These are phyloP conservation scores for Chelonoidis abingdonii DNA, from an alignment of 2,113 vertebrate genomes.

Conservation along the genomic window DNA sequence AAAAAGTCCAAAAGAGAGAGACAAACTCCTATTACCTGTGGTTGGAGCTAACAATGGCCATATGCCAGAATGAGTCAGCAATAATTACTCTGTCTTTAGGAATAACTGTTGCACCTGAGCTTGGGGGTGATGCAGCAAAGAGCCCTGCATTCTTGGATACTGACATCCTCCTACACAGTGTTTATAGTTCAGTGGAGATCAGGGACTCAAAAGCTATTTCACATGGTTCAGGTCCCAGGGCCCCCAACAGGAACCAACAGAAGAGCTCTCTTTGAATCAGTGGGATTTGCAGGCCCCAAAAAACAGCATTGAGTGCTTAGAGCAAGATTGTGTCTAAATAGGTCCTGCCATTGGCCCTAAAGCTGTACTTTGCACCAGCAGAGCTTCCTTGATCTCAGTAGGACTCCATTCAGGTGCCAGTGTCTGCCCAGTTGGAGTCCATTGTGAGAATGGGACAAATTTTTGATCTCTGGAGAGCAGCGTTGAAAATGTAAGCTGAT, in stretches of 20 bases:
- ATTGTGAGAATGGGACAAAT: not conserved
- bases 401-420: not conserved
- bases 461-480: not conserved
- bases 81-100: not conserved
- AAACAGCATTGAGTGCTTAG: not conserved
- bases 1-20: not conserved
- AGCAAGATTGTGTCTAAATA: not conserved
- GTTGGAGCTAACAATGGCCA: not conserved
- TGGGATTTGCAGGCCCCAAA: not conserved
- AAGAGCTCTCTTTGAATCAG: not conserved
- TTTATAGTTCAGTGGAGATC: not conserved
- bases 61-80: not conserved
- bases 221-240: not conserved
- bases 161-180: not conserved
- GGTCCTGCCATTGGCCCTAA: not conserved
- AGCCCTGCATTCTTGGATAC: not conserved
- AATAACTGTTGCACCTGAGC: not conserved
- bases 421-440: not conserved
- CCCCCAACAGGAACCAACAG: rapidly evolving
- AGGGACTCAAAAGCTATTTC: not conserved
- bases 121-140: not conserved
- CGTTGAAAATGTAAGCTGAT: not conserved
- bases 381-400: not conserved
- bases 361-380: not conserved
- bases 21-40: not conserved